Conservation (phyloP, 2,888 invertebrate genomes). For the Phaonia tiefii region DNA sequence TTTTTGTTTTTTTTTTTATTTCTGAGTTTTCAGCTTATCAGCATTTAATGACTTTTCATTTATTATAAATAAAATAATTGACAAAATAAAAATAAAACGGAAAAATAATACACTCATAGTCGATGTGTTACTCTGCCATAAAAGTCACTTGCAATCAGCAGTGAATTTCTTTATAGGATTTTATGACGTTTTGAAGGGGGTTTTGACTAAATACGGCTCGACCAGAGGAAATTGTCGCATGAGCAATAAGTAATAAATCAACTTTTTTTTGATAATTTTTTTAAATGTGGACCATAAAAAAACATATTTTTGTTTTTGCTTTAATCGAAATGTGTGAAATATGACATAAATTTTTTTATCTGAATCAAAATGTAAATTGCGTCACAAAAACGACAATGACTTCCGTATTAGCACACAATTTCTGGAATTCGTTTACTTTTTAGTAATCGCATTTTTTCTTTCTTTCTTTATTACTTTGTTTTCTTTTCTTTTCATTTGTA, state of each 20-base stretch:
- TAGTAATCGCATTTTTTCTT: not conserved
- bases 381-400: conserved; percentile 1
- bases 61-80: too few species aligned
- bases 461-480: not conserved
- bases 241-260: not conserved
- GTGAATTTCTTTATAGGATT: too few species aligned
- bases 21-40: not conserved
- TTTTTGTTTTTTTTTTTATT: not conserved
- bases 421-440: not conserved
- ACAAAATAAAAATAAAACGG: too few species aligned
- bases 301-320: conserved; percentile 22
- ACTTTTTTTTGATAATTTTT: not conserved
- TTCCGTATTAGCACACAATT: conserved; percentile 18
- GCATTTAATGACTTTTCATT: too few species aligned
- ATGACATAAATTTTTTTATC: conserved; percentile 20
- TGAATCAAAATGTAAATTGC: conserved; percentile 7
- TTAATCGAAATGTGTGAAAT: conserved; percentile 8
- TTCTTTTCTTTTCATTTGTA: conserved; percentile 2
- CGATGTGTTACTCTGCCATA: too few species aligned
- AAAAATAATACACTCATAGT: too few species aligned
- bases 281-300: conserved; percentile 8
- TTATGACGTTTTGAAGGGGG: too few species aligned
- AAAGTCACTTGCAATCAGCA: too few species aligned
- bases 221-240: not conserved
- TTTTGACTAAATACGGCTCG: too few species aligned